Evolutionary conservation across 2,797 vertebrate genomes (phyloP).

Genomic region (Malacoraja senta): DNA sequence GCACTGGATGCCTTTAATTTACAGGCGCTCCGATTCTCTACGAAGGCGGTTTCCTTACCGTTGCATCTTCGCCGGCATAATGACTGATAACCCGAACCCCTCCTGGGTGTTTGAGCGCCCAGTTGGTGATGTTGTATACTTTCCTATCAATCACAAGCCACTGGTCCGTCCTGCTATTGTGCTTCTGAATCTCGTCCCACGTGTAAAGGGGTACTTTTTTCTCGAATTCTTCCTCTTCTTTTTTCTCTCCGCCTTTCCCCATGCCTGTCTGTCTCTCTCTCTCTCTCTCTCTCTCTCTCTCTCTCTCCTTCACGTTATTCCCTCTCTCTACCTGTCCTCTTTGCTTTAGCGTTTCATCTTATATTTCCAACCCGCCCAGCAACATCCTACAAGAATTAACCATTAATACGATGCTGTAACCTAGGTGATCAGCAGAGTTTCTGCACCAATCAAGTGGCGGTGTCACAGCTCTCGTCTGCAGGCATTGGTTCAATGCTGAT

Average conservation of each 20-base stretch:
- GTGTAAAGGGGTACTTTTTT: slow-evolving; percentile 56
- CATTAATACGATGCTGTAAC: slow-evolving; percentile 43
- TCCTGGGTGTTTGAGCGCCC: slow-evolving; percentile 68
- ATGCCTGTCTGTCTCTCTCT: slow-evolving; percentile 46
- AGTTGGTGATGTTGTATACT: slow-evolving; percentile 76
- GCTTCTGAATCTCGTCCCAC: slow-evolving; percentile 78
- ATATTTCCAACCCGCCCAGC: slow-evolving; percentile 17
- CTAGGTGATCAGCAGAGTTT: slow-evolving; percentile 56
- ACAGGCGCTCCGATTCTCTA: neutral
- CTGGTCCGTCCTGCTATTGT: slow-evolving; percentile 62
- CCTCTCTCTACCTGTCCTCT: neutral
- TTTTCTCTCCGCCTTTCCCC: slow-evolving; percentile 48
- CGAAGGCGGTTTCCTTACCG: slow-evolving; percentile 61
- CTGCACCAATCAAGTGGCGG: slow-evolving; percentile 56
- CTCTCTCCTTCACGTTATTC: neutral
- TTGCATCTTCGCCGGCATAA: slow-evolving; percentile 81
- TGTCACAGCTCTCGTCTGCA: slow-evolving; percentile 42
- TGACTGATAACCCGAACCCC: slow-evolving; percentile 68
- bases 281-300: too few relatives aligned
- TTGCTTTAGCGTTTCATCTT: neutral
- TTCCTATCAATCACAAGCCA: slow-evolving; percentile 81
- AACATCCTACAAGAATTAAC: slow-evolving; percentile 35
- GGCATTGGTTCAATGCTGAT: slow-evolving; percentile 29
- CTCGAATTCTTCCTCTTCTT: slow-evolving; percentile 40
- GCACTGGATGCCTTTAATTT: neutral